Conservation (phyloP, 1,140 invertebrate species). For the Episyrphus balteatus region DNA sequence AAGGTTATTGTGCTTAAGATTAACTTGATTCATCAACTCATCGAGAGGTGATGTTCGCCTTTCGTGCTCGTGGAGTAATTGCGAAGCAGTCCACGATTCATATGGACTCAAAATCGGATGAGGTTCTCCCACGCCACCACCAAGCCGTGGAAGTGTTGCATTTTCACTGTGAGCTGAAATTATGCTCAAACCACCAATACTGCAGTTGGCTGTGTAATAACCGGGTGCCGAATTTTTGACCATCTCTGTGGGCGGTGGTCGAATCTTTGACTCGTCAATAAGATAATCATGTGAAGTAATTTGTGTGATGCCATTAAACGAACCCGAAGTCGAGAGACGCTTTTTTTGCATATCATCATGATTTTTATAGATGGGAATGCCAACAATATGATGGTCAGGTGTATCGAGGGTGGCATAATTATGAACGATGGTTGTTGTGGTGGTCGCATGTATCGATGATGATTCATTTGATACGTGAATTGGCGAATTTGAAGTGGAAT, state of each 20-base stretch:
- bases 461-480: conserved; percentile 5
- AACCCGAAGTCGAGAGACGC: neutral
- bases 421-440: neutral
- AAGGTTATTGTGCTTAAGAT: neutral
- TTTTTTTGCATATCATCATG: neutral
- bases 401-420: conserved; percentile 7
- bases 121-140: conserved; percentile 27
- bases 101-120: conserved; percentile 40
- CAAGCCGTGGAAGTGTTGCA: conserved; percentile 6
- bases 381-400: conserved; percentile 34
- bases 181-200: conserved; percentile 9
- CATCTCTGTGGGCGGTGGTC: neutral
- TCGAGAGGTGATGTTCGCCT: conserved; percentile 41
- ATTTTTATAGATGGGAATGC: conserved; percentile 19
- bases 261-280: neutral
- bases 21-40: conserved; percentile 20
- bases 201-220: neutral
- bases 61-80: conserved; percentile 49
- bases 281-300: neutral
- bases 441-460: neutral
- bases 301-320: neutral
- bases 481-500: neutral
- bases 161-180: neutral
- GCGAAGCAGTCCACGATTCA: conserved; percentile 47
- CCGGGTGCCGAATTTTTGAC: neutral